Conservation (phyloP, 2,797 vertebrate genomes). For the Acridotheres tristis region DNA sequence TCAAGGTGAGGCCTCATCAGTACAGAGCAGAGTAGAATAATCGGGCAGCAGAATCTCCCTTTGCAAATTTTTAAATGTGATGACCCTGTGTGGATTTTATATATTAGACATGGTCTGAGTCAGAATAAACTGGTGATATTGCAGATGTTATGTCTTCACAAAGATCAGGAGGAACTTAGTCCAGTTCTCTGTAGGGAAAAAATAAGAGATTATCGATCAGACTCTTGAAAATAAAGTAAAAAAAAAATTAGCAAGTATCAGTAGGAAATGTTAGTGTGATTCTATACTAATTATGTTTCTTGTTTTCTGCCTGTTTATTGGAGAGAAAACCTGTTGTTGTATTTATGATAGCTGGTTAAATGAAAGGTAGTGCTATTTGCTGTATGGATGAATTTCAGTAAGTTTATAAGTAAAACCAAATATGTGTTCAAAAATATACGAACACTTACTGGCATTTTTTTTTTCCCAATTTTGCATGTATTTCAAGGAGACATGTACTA, state of each 20-base stretch:
- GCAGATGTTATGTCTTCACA: not conserved
- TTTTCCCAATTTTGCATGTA: not conserved
- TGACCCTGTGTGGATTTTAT: not conserved
- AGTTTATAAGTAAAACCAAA: not conserved
- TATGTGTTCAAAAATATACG: not conserved
- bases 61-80: not conserved
- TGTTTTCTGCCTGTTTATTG: not conserved
- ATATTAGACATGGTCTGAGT: not conserved
- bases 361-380: not conserved
- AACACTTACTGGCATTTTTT: not conserved
- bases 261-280: not conserved
- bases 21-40: not conserved
- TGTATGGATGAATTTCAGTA: not conserved
- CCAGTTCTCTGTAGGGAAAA: not conserved
- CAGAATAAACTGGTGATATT: not conserved
- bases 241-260: not conserved
- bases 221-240: not conserved
- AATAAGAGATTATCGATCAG: not conserved
- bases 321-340: not conserved
- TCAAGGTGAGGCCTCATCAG: not conserved
- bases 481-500: not conserved
- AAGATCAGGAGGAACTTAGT: not conserved
- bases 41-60: not conserved
- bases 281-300: not conserved
- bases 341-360: not conserved